These are phyloP conservation scores for Lasius fuliginosus DNA, from an alignment of 2,888 invertebrate species.

Conservation along the genomic window DNA sequence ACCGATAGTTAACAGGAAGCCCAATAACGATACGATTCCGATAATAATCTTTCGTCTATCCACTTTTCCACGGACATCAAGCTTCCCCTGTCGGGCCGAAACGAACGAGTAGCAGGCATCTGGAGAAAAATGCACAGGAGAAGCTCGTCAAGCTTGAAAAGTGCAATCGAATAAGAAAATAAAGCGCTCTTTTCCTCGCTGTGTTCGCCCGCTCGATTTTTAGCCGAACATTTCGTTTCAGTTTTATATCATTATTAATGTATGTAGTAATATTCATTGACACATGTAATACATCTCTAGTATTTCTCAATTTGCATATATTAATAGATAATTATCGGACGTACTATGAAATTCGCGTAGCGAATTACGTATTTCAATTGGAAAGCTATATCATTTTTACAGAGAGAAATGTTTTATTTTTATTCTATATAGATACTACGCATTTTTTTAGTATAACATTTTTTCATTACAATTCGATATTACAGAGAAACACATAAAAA, in stretches of 20 bases:
- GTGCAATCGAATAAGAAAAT: background rate
- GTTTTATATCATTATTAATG: background rate
- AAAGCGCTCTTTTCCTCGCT: background rate
- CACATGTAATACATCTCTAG: background rate
- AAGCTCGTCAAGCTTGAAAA: constrained; percentile 25
- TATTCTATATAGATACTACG: background rate
- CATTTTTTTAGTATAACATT: background rate
- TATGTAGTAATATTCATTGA: background rate
- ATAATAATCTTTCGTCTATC: constrained; percentile 31
- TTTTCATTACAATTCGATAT: background rate
- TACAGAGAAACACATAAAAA: background rate
- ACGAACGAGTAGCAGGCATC: background rate
- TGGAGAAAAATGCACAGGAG: constrained; percentile 5
- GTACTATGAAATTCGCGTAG: background rate
- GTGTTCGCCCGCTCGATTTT: background rate
- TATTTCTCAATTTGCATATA: constrained; percentile 6
- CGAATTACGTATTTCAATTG: background rate
- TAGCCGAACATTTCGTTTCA: background rate
- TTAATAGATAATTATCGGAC: background rate
- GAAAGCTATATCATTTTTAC: background rate
- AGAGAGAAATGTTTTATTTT: background rate
- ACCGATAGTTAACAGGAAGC: constrained; percentile 29
- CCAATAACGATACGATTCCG: constrained; percentile 19
- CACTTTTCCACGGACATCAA: background rate
- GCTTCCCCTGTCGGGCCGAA: background rate